Base-by-base conservation (phyloP, 2,797 vertebrate genomes). In the Apogon hyalosoma region DNA sequence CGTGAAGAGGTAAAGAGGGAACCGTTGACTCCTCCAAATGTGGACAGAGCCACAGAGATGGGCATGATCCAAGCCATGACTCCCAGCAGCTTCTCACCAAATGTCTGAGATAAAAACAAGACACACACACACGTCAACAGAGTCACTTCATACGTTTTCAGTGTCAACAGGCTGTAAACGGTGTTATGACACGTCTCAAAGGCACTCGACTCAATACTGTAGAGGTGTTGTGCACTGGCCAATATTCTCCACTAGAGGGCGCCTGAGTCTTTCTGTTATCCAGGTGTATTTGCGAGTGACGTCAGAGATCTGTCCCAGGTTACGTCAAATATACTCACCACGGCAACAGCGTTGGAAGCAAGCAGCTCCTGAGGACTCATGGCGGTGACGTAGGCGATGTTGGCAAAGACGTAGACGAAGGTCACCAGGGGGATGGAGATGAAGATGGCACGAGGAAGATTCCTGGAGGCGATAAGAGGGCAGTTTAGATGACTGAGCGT, bases 31-130 rank as follows among this genome's bases (percentile, higher is more conserved):
- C 97, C 97, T 40, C 96, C 97, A 38, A 98, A 98, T 62, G 97
- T 98, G 73, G 96, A 97, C 46, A 98, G 93, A 57, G 97, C 97
- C 73, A 98, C 97, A 1, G 96, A 97, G 86, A 98, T 97, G 87
- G 97, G 97, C 96, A 98, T 98, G 90, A 97, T 95, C 96, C 97
- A 98, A 15, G 96, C 88, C 96, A 97, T 96, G 70, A 96, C 95
- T 3, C 97, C 97, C 42, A 98, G 88, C 63, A 97, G 93, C 91
- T 97, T 97, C 89, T 98, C 95, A 65, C 97, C 97, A 75, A 98
- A 98, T 2, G 96, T 97, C 96, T 97, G 84, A 15, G 15, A 55
- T 10, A 39, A 75, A 79, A 19, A 16, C 10, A 33, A 52, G 13
- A 64, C 31, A 36, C 16, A 61, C 6, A 9, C 9, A 1, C 11